Conservation (phyloP, 2,113 vertebrate genomes). For the Pongo pygmaeus region DNA sequence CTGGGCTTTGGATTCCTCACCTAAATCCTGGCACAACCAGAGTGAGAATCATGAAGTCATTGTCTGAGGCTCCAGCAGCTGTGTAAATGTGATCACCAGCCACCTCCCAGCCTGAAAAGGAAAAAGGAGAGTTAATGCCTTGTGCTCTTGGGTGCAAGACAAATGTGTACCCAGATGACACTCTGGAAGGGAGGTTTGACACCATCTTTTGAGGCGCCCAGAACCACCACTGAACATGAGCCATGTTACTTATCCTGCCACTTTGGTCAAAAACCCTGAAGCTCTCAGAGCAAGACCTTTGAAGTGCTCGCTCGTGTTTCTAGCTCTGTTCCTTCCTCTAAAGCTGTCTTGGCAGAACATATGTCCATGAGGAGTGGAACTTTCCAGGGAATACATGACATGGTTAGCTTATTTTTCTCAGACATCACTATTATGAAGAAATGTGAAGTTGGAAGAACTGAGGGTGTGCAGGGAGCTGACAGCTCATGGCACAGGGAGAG, state of each 20-base stretch:
- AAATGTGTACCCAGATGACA: no score
- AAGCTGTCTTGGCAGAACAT: background rate
- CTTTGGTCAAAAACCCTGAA: background rate
- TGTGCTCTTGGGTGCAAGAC: background rate
- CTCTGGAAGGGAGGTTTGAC: background rate
- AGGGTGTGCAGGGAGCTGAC: background rate
- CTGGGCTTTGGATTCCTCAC: constrained; percentile 80
- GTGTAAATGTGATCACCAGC: constrained; percentile 96
- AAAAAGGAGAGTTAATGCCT: background rate
- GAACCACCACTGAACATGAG: background rate
- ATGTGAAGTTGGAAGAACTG: background rate
- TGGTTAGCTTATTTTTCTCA: background rate
- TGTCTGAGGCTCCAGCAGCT: constrained; percentile 89
- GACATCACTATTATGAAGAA: background rate
- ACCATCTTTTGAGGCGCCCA: background rate
- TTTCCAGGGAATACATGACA: background rate
- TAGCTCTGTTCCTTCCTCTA: background rate
- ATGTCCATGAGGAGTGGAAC: background rate
- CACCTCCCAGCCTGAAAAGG: constrained; percentile 94
- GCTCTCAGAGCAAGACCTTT: background rate
- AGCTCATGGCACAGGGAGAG: fast-evolving
- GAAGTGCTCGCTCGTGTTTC: background rate
- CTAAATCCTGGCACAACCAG: constrained; percentile 93
- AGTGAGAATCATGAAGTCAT: constrained; percentile 92
- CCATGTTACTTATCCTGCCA: background rate